Conservation (phyloP, 2,797 vertebrate species). For the Centropyge bicolor region DNA sequence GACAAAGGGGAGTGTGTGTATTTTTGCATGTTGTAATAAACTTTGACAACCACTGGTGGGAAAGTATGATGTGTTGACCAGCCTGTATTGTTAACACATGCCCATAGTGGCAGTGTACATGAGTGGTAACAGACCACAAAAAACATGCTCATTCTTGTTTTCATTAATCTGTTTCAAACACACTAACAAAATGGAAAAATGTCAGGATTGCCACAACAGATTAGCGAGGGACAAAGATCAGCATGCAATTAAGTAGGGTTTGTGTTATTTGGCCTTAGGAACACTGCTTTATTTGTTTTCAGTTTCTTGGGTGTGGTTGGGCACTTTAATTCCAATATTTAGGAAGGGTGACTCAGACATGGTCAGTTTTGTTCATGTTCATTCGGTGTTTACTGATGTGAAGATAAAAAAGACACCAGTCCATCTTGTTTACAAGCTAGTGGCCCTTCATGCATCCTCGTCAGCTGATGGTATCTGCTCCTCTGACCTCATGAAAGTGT, state of each 20-base stretch:
- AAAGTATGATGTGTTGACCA: not conserved
- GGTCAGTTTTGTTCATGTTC: not conserved
- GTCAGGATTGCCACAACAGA: not conserved
- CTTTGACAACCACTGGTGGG: not conserved
- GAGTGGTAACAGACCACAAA: not conserved
- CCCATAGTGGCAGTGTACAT: not conserved
- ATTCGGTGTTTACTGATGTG: not conserved
- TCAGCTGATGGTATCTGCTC: conserved; percentile 22
- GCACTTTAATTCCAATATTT: not conserved
- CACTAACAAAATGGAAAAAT: not conserved
- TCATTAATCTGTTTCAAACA: not conserved
- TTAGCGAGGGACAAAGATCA: conserved; percentile 2
- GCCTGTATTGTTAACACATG: not conserved
- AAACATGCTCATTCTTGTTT: not conserved
- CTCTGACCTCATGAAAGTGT: conserved; percentile 21
- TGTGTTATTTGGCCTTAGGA: not conserved
- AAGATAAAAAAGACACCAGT: not conserved
- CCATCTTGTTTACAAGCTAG: conserved; percentile 30
- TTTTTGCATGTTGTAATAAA: not conserved
- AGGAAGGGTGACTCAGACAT: not conserved
- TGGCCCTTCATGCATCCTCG: not conserved
- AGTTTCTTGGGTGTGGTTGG: not conserved
- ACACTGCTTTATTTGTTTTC: conserved; percentile 8
- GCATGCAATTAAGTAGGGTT: not conserved
- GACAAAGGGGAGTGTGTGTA: not conserved